Percentiles rank a stretch among this genome's conserved stretches.
Conservation (phyloP, 2,113 vertebrate genomes). For the Telmatochromis sp. region DNA sequence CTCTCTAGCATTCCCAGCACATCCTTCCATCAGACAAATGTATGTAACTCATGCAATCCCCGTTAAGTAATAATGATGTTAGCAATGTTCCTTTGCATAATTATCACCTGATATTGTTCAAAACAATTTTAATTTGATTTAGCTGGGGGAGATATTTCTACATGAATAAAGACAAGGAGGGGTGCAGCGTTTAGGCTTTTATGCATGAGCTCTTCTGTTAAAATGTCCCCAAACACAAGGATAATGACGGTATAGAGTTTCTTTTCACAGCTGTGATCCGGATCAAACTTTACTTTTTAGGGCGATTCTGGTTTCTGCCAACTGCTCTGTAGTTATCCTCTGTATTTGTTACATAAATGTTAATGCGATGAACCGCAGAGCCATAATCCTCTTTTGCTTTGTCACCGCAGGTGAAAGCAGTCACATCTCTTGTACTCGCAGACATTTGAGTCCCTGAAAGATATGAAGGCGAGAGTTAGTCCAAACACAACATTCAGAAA, state of each 20-base stretch:
- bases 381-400: neutral
- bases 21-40: neutral
- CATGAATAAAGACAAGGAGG: neutral
- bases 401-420: neutral
- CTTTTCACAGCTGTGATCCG: neutral
- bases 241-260: neutral
- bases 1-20: constrained; percentile 25
- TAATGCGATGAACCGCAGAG: neutral
- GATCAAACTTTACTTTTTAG: neutral
- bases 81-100: constrained; percentile 12
- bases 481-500: neutral
- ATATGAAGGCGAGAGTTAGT: neutral
- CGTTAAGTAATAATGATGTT: neutral
- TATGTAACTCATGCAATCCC: neutral
- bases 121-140: constrained; percentile 7
- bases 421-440: neutral
- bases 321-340: neutral
- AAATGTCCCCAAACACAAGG: neutral
- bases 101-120: neutral
- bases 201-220: neutral
- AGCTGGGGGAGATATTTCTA: neutral
- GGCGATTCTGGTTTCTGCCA: neutral
- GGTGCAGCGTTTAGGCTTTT: neutral
- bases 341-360: neutral
- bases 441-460: neutral